Percentiles rank a stretch among this genome's conserved stretches.
These are phyloP conservation scores for Drosophila nikananu DNA, from an alignment of 1,140 invertebrate species.

Conservation along the genomic window DNA sequence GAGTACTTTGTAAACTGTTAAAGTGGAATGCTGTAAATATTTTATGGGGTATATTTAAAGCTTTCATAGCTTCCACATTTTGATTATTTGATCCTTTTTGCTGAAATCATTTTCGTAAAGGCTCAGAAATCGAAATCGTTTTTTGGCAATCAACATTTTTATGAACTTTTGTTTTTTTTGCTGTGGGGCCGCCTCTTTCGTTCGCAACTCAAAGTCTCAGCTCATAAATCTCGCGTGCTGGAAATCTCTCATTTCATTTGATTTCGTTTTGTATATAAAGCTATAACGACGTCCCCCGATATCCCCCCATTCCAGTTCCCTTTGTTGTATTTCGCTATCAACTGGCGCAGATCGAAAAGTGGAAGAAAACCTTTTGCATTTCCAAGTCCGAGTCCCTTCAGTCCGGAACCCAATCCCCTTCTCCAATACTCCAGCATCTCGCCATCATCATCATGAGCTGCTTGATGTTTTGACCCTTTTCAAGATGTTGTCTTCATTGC, in stretches of 20 bases:
- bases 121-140: constrained; percentile 29
- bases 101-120: constrained; percentile 8
- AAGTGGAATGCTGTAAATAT: background rate
- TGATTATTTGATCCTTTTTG: constrained; percentile 4
- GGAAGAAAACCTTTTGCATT: constrained; percentile 65
- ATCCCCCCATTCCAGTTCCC: constrained; percentile 13
- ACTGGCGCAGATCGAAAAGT: constrained; percentile 65
- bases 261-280: constrained; percentile 64
- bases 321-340: constrained; percentile 55
- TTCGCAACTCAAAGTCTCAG: constrained; percentile 57
- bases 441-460: constrained; percentile 36
- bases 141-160: constrained; percentile 48
- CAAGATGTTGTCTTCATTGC: constrained; percentile 83
- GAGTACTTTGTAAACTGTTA: background rate
- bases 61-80: background rate
- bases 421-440: constrained; percentile 7
- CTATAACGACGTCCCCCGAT: constrained; percentile 54
- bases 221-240: constrained; percentile 79
- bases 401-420: constrained; percentile 35
- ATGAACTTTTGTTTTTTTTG: constrained; percentile 38
- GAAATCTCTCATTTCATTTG: constrained; percentile 72
- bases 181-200: constrained; percentile 2
- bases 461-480: constrained; percentile 81
- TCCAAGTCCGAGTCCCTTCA: constrained; percentile 49
- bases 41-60: background rate